These are phyloP conservation scores for Dyspetes luteomarginatus DNA, from an alignment of 2,888 invertebrate species.

Conservation along the genomic window DNA sequence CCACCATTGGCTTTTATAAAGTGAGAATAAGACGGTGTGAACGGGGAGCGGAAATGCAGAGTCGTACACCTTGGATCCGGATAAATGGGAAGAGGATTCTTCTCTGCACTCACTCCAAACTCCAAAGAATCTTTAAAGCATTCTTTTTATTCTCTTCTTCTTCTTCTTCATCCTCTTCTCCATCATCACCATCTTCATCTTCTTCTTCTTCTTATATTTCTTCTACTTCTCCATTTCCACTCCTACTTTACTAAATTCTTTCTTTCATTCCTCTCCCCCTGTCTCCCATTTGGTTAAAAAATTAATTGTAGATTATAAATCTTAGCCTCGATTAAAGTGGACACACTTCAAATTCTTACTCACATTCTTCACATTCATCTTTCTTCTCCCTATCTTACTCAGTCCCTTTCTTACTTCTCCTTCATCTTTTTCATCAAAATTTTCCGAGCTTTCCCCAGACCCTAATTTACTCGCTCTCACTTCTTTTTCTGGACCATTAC, in stretches of 20 bases:
- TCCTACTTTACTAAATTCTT: slow-evolving; percentile 8
- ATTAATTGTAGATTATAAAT: slow-evolving; percentile 77
- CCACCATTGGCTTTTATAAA: background rate
- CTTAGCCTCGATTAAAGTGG: slow-evolving; percentile 65
- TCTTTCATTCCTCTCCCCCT: slow-evolving; percentile 36
- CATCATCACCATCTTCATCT: background rate
- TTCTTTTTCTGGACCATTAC: slow-evolving; percentile 16
- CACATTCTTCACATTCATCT: background rate
- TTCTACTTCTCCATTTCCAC: slow-evolving; percentile 12
- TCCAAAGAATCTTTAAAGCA: slow-evolving; percentile 8
- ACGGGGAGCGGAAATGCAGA: slow-evolving; percentile 71
- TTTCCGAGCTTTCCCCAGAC: background rate
- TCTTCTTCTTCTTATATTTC: background rate
- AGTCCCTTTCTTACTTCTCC: background rate
- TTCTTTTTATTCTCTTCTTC: background rate
- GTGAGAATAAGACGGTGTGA: slow-evolving; percentile 64
- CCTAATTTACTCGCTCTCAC: background rate
- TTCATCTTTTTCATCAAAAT: background rate
- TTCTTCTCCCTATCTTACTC: slow-evolving; percentile 17
- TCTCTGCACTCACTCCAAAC: slow-evolving; percentile 1
- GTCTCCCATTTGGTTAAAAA: slow-evolving; percentile 75
- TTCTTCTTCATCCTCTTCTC: background rate
- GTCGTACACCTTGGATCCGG: slow-evolving; percentile 28
- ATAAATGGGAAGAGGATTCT: slow-evolving; percentile 1
- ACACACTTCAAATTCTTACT: background rate